Evolutionary conservation across 2,113 vertebrate species (phyloP).

Genomic region (Nanorana parkeri): DNA sequence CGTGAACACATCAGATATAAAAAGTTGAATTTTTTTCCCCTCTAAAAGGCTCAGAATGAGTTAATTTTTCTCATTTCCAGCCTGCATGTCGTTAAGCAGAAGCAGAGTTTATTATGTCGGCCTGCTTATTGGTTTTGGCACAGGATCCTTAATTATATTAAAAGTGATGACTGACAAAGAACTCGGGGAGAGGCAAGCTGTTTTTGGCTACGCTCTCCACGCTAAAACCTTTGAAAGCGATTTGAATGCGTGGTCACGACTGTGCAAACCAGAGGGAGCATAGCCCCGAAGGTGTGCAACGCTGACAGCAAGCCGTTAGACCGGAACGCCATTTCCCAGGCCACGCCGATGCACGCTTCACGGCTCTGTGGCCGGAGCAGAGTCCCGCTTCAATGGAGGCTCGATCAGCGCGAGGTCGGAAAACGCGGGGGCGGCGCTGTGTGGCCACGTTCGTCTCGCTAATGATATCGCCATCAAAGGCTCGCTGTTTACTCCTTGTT

Average conservation of each 20-base stretch:
- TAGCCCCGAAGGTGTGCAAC: slow-evolving; percentile 3
- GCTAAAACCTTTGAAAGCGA: slow-evolving; percentile 37
- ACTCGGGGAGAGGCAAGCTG: slow-evolving; percentile 39
- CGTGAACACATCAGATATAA: background rate
- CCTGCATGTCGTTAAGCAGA: slow-evolving; percentile 43
- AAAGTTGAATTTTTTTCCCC: background rate
- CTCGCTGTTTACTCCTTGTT: background rate
- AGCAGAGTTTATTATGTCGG: slow-evolving; percentile 18
- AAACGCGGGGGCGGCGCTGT: background rate
- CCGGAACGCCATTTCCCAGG: background rate
- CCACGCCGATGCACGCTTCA: background rate
- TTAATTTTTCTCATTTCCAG: slow-evolving; percentile 6
- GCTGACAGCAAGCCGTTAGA: slow-evolving; percentile 25
- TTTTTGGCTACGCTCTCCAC: slow-evolving; percentile 26
- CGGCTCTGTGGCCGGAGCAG: background rate
- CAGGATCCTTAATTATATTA: slow-evolving; percentile 36
- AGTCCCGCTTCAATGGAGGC: background rate
- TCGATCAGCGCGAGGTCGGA: background rate
- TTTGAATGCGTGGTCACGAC: slow-evolving; percentile 27
- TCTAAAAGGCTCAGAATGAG: background rate
- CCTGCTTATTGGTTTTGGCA: slow-evolving; percentile 41
- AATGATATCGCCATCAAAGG: background rate
- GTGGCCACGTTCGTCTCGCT: background rate
- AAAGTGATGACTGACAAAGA: slow-evolving; percentile 40
- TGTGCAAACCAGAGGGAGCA: background rate